Percentiles rank a stretch among this genome's conserved stretches.
Evolutionary conservation across 2,888 invertebrate species (phyloP).

Genomic region (Suillia variegata): DNA sequence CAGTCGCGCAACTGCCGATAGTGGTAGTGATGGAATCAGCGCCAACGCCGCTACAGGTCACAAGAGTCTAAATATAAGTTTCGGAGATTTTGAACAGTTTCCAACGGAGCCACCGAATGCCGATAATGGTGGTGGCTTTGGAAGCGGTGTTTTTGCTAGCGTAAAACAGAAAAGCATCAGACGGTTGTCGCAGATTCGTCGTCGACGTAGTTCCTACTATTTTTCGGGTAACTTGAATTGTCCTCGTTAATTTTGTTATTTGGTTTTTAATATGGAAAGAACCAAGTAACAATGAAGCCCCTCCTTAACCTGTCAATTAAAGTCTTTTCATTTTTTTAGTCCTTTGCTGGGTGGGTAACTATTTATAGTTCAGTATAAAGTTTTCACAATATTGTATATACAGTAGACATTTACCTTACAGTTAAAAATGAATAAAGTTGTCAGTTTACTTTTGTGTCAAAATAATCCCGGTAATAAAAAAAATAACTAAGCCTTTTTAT

Average conservation of each 20-base stretch:
- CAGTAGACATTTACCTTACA: no score
- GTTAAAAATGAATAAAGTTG: not conserved
- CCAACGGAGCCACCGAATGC: constrained; percentile 11
- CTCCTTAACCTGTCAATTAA: no score
- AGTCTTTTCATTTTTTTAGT: no score
- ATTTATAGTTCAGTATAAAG: no score
- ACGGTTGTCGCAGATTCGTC: constrained; percentile 54
- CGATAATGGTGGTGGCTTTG: no score
- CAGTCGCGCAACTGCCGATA: constrained; percentile 25
- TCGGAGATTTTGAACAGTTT: constrained; percentile 26
- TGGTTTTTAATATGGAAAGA: no score
- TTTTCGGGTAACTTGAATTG: constrained; percentile 56
- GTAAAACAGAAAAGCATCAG: constrained; percentile 38
- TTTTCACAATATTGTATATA: no score
- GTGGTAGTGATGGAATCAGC: constrained; percentile 19
- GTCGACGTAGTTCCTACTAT: constrained; percentile 59
- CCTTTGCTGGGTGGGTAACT: no score
- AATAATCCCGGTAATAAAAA: not conserved
- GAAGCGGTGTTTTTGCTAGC: constrained; percentile 21
- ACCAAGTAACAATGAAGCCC: no score
- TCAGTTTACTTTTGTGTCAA: not conserved
- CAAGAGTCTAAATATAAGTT: constrained; percentile 32
- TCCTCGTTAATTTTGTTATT: no score
- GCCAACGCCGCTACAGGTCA: constrained; percentile 24
- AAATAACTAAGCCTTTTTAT: not conserved